Percentiles rank a stretch among this genome's conserved stretches.
Evolutionary conservation across 2,113 vertebrate species (phyloP).

Genomic region (Callocephalon fimbriatum): DNA sequence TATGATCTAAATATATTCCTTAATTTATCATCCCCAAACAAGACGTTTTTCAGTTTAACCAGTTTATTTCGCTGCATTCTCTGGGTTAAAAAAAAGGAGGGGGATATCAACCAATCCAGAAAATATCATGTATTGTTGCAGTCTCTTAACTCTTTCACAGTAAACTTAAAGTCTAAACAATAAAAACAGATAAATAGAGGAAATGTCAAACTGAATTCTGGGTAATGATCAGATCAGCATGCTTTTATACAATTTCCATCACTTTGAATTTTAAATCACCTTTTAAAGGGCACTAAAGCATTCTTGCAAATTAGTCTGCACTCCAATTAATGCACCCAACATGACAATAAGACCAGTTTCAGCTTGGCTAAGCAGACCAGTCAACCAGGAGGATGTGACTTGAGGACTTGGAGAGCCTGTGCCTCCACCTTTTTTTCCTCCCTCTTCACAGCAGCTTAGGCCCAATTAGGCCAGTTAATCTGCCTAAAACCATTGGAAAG

Average conservation of each 20-base stretch:
- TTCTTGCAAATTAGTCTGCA: slow-evolving; percentile 95
- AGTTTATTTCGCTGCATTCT: background rate
- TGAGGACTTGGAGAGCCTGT: slow-evolving; percentile 83
- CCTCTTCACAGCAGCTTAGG: slow-evolving; percentile 78
- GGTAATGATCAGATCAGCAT: slow-evolving; percentile 92
- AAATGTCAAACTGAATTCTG: slow-evolving; percentile 80
- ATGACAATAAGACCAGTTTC: slow-evolving; percentile 91
- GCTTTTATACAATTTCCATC: slow-evolving; percentile 92
- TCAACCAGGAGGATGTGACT: slow-evolving; percentile 91
- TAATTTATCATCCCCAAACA: background rate
- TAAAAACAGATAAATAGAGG: slow-evolving; percentile 76
- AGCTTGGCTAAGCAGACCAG: slow-evolving; percentile 91
- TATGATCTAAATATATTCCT: slow-evolving; percentile 8
- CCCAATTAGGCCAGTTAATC: slow-evolving; percentile 84
- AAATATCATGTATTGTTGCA: slow-evolving; percentile 68
- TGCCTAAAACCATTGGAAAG: slow-evolving; percentile 76
- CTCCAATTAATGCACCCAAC: slow-evolving; percentile 95
- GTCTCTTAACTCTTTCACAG: slow-evolving; percentile 76
- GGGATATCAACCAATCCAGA: slow-evolving; percentile 33
- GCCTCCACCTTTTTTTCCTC: slow-evolving; percentile 73
- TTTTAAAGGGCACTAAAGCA: slow-evolving; percentile 95
- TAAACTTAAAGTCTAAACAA: slow-evolving; percentile 76
- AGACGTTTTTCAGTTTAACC: background rate
- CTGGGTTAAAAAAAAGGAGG: background rate
- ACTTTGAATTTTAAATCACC: slow-evolving; percentile 98